Evolutionary conservation across 1,140 invertebrate genomes (phyloP).

Genomic region (Drosophila rhopaloa): DNA sequence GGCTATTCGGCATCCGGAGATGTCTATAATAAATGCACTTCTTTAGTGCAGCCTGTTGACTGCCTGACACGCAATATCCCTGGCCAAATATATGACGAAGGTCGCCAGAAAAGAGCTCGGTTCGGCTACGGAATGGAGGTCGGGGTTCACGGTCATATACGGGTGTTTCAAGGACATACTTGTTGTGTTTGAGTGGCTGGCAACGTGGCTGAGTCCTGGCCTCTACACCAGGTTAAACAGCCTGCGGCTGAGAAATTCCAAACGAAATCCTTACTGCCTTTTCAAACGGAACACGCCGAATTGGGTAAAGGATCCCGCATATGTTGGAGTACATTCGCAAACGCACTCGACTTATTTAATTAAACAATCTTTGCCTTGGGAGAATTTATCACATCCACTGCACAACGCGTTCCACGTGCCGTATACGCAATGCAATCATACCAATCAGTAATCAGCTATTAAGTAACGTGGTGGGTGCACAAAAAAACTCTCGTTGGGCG

Average conservation of each 20-base stretch:
- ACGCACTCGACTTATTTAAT: constrained; percentile 40
- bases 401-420: constrained; percentile 18
- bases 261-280: constrained; percentile 40
- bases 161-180: constrained; percentile 62
- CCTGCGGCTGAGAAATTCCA: constrained; percentile 40
- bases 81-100: constrained; percentile 25
- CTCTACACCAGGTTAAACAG: constrained; percentile 45
- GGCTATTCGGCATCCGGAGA: constrained; percentile 8
- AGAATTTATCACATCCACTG: constrained; percentile 30
- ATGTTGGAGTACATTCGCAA: constrained; percentile 14
- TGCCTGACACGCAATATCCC: constrained; percentile 41
- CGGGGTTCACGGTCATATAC: constrained; percentile 46
- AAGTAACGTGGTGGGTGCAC: constrained; percentile 38
- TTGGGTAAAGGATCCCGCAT: constrained; percentile 12
- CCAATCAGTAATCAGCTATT: constrained; percentile 57
- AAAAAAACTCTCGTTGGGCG: not conserved
- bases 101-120: constrained; percentile 3
- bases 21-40: constrained; percentile 56
- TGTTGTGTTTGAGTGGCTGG: constrained; percentile 67
- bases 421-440: constrained; percentile 50
- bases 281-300: constrained; percentile 15
- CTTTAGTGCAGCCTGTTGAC: constrained; percentile 59
- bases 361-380: constrained; percentile 20
- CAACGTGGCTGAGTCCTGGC: constrained; percentile 21
- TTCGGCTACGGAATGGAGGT: constrained; percentile 18